Percentiles rank a stretch among this genome's conserved stretches.
Conservation (phyloP, 2,113 vertebrate species). For the Dolichotis patagonum region DNA sequence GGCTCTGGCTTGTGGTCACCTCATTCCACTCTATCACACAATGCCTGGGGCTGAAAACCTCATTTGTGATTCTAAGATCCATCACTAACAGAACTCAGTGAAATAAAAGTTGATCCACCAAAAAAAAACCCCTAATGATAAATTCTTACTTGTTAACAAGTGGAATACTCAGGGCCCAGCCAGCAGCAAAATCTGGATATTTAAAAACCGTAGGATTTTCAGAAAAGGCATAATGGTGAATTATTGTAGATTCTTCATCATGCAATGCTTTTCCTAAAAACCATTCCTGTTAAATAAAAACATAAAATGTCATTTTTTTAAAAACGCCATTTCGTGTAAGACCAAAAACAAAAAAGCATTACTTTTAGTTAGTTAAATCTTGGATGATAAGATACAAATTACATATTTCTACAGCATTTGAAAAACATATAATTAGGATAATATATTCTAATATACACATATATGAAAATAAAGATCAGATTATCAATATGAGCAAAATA, state of each 20-base stretch:
- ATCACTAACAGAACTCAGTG: not conserved
- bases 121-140: conserved; percentile 34
- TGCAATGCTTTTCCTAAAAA: conserved; percentile 96
- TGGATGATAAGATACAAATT: not conserved
- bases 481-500: not conserved
- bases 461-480: not conserved
- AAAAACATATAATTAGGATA: conserved; percentile 40
- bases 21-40: not conserved
- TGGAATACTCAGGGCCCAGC: conserved; percentile 95
- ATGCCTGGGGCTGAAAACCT: not conserved
- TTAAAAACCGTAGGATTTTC: conserved; percentile 95
- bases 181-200: conserved; percentile 97
- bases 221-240: conserved; percentile 99
- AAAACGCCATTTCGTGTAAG: not conserved
- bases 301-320: not conserved
- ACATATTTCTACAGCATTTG: not conserved
- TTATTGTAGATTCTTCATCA: conserved; percentile 97
- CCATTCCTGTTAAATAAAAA: conserved; percentile 91
- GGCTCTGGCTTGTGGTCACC: accelerated
- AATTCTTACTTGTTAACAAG: conserved; percentile 93
- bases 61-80: not conserved
- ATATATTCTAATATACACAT: not conserved
- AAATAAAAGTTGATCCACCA: not conserved
- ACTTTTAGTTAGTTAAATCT: not conserved
- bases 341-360: not conserved